Conservation (phyloP, 1,140 invertebrate genomes). For the Teleopsis dalmanni region DNA sequence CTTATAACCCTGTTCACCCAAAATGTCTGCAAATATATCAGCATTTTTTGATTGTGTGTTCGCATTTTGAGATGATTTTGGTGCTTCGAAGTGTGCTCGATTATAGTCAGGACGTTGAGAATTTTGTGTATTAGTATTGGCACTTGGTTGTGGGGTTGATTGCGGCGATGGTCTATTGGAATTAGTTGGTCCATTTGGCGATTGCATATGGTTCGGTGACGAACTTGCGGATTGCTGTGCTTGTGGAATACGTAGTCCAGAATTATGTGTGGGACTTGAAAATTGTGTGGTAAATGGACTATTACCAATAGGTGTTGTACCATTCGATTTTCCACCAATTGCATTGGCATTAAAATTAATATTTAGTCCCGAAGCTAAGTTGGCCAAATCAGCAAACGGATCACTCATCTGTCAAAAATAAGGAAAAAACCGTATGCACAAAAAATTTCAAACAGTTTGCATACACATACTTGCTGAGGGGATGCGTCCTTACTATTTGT, state of each 20-base stretch:
- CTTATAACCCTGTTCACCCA: constrained; percentile 81
- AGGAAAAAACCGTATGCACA: constrained; percentile 6
- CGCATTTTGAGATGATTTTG: constrained; percentile 35
- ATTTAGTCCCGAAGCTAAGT: constrained; percentile 41
- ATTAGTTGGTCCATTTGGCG: constrained; percentile 9
- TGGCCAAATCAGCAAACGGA: constrained; percentile 53
- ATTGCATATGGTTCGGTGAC: constrained; percentile 18
- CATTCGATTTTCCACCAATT: constrained; percentile 26
- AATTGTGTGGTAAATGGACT: constrained; percentile 42
- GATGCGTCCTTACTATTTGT: constrained; percentile 24
- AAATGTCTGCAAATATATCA: constrained; percentile 83
- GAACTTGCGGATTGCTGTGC: constrained; percentile 11
- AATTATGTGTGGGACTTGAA: constrained; percentile 45
- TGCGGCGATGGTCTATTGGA: constrained; percentile 11
- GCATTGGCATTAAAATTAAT: constrained; percentile 37
- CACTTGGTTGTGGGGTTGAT: background rate
- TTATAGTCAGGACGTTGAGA: constrained; percentile 50
- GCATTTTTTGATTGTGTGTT: constrained; percentile 43
- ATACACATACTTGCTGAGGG: constrained; percentile 18
- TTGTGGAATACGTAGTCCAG: background rate
- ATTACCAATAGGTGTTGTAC: constrained; percentile 21
- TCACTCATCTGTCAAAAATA: constrained; percentile 27
- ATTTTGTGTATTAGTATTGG: background rate
- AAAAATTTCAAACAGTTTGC: background rate
- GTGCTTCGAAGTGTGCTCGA: constrained; percentile 57